A percentile compares a stretch with the other conserved stretches of the same genome.
Evolutionary conservation across 2,797 vertebrate species (phyloP).

Genomic region (Tinamus major): DNA sequence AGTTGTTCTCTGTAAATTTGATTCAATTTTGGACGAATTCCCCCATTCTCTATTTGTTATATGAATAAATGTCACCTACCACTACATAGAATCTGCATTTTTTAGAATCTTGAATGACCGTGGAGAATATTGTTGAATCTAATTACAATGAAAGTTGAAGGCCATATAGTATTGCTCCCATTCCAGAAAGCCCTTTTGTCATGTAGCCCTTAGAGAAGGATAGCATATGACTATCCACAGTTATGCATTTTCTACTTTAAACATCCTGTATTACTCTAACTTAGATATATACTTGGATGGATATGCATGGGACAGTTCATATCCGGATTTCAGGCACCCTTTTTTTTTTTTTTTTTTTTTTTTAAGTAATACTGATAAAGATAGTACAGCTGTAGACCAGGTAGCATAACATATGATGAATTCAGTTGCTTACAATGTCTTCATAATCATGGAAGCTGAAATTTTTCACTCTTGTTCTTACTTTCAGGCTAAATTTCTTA

Average conservation of each 20-base stretch:
- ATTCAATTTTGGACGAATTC: not conserved
- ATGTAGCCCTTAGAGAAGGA: not conserved
- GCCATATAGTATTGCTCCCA: not conserved
- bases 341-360: not conserved
- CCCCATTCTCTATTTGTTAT: not conserved
- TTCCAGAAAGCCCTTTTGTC: not conserved
- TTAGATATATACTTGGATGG: not conserved
- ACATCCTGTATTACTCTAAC: not conserved
- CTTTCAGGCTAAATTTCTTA: not conserved
- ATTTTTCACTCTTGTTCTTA: not conserved
- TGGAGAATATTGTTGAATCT: not conserved
- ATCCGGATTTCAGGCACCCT: not conserved
- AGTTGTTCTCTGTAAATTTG: not conserved
- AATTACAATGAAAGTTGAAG: not conserved
- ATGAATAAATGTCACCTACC: not conserved
- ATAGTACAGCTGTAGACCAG: not conserved
- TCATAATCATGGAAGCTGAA: not conserved
- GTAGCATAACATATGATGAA: not conserved
- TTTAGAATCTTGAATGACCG: not conserved
- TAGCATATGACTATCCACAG: fast-evolving
- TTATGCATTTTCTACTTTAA: not conserved
- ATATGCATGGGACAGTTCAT: not conserved
- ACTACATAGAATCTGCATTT: not conserved
- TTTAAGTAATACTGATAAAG: not conserved
- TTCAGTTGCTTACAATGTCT: not conserved